Conservation (phyloP, 2,797 vertebrate genomes). For the Gymnoscopelus microlampas region DNA sequence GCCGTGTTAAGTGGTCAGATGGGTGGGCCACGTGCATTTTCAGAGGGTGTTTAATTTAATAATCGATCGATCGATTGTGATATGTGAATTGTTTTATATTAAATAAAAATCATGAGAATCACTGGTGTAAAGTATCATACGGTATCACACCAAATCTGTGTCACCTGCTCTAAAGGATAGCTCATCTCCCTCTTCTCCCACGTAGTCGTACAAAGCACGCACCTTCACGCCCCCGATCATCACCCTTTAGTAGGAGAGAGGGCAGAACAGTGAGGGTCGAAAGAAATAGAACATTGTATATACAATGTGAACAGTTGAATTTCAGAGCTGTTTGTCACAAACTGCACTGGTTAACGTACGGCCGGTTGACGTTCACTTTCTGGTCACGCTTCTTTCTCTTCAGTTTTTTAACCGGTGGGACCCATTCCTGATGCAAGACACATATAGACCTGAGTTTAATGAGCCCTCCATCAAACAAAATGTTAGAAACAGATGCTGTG, state of each 20-base stretch:
- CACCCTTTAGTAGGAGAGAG: slow-evolving; percentile 62
- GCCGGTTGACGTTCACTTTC: slow-evolving; percentile 60
- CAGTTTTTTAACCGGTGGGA: slow-evolving; percentile 80
- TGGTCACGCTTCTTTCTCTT: slow-evolving; percentile 80
- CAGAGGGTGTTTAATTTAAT: too few species aligned
- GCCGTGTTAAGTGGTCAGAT: too few species aligned
- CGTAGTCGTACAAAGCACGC: slow-evolving; percentile 81
- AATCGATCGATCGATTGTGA: too few species aligned
- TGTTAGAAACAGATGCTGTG: not conserved
- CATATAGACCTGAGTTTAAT: not conserved
- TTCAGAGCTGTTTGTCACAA: not conserved
- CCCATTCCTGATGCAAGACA: slow-evolving; percentile 81
- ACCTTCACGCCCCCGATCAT: slow-evolving; percentile 86
- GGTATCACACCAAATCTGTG: not conserved
- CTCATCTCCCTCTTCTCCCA: slow-evolving; percentile 82
- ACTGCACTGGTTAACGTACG: slow-evolving; percentile 59
- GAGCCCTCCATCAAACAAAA: not conserved
- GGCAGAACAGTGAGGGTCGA: slow-evolving; percentile 17
- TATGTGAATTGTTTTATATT: too few species aligned
- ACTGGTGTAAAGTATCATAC: not conserved
- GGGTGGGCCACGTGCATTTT: too few species aligned
- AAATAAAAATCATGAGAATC: too few species aligned
- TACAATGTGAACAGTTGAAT: not conserved
- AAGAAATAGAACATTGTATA: not conserved
- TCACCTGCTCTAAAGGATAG: slow-evolving; percentile 86